Base-by-base conservation (phyloP, 2,888 invertebrate genomes). In the Clunio marinus region DNA sequence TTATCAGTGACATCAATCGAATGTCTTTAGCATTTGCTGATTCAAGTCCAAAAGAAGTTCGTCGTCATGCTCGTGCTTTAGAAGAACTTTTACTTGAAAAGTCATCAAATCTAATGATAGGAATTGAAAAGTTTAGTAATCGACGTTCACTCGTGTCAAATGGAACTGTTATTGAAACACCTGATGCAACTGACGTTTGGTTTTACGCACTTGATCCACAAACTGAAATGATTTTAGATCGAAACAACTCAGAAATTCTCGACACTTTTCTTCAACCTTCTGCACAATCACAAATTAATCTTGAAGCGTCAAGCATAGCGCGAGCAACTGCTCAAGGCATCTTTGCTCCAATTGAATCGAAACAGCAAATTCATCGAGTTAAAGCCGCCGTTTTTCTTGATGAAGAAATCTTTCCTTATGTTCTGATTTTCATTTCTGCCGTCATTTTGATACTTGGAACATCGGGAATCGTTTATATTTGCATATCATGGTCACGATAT, bases 401-500 rank as follows among this genome's bases (percentile, higher is more conserved):
- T 71, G 84, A 83, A 72, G 88, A 88, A 70, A 89, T 93, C 7
- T 89, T 94, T 72, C 95, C 94, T 17, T 93, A 92, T 72, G 93
- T 94, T 0, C 81, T 96, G 27, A 89, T 96, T 71, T 89, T 92
- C 13, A 84, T 96, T 1, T 95, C 93, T 0, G 88, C 89, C 68
- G 86, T 96, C n/a, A 95, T 96, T 70, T 84, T 95, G 41, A 84
- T 96, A 1, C 84, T 94, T 7, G 93, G 93, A 7, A 83, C 90
- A 10, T 88, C 91, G 63, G 96, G 94, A 4, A 94, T 96, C 59
- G 86, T 94, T 65, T 95, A 96, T 75, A 93, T 96, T 70, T 93
- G 95, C 77, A 88, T 94, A 66, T 94, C 94, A 1, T 96, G 95
- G 93, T 91, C 93, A 68, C 92, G 92, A 74, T 93, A 93, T 77